These are phyloP conservation scores for Neopelma chrysocephalum DNA, from an alignment of 2,797 vertebrate genomes.

Conservation along the genomic window DNA sequence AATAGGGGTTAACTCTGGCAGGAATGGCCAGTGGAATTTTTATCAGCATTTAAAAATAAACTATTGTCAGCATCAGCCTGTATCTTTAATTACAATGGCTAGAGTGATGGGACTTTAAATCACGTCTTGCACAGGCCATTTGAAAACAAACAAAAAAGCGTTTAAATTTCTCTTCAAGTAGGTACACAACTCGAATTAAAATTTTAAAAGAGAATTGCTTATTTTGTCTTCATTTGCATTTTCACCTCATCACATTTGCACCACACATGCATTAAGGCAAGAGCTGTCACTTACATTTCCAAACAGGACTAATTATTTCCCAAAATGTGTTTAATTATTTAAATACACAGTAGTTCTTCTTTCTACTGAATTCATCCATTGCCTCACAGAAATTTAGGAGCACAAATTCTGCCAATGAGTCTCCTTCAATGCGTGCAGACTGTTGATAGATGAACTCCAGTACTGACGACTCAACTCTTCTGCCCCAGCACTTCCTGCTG, in stretches of 20 bases:
- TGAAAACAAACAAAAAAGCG: not conserved
- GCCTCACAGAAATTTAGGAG: not conserved
- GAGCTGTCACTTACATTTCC: not conserved
- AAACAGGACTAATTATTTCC: conserved; percentile 12
- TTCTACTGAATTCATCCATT: not conserved
- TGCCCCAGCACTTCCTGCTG: not conserved
- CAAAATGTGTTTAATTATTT: conserved; percentile 5
- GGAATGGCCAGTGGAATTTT: not conserved
- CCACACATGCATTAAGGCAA: not conserved
- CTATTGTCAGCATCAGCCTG: not conserved
- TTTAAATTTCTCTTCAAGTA: not conserved
- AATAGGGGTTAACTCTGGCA: not conserved
- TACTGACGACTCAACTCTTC: not conserved
- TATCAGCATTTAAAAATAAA: not conserved
- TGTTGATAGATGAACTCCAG: conserved; percentile 4
- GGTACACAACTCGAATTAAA: not conserved
- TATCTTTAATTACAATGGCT: not conserved
- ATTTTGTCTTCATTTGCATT: not conserved
- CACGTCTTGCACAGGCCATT: not conserved
- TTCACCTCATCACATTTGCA: not conserved
- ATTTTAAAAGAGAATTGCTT: not conserved
- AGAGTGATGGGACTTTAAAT: not conserved
- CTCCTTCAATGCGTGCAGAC: not conserved
- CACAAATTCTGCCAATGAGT: not conserved
- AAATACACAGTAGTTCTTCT: not conserved